A percentile compares a stretch with the other conserved stretches of the same genome.
phyloP scores from a whole-genome alignment of 2,888 invertebrate species.

The Dexiosoma caninum region DNA sequence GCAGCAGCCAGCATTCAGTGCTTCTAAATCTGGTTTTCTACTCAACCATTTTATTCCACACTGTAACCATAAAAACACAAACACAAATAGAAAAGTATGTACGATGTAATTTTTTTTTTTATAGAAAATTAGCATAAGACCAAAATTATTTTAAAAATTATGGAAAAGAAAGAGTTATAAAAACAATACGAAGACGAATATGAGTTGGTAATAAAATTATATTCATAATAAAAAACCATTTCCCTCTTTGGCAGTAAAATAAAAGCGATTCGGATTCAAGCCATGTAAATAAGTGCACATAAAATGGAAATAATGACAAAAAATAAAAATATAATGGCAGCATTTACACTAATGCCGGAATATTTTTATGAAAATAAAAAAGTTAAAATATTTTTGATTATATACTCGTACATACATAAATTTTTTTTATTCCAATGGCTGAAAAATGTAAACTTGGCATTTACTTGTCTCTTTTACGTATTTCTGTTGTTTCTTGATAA shows the following conservation, averaged over 20 bases:
- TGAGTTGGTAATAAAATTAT: constrained; percentile 35
- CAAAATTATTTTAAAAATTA: constrained; percentile 22
- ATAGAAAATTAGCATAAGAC: constrained; percentile 30
- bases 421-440: too few relatives aligned
- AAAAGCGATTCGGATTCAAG: constrained; percentile 45
- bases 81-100: neutral
- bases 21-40: too few relatives aligned
- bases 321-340: neutral
- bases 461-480: too few relatives aligned
- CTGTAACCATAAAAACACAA: neutral
- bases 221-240: constrained; percentile 11
- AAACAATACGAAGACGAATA: neutral
- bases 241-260: constrained; percentile 50
- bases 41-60: neutral
- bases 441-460: too few relatives aligned
- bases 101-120: neutral
- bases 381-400: too few relatives aligned
- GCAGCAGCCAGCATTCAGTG: too few relatives aligned
- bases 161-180: constrained; percentile 15
- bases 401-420: too few relatives aligned
- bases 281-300: constrained; percentile 29
- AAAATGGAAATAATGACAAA: constrained; percentile 11
- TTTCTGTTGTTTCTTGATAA: too few relatives aligned
- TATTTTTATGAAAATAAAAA: constrained; percentile 24
- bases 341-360: constrained; percentile 3